These are phyloP conservation scores for Phalangium opilio DNA, from an alignment of 2,888 invertebrate species.

Conservation along the genomic window DNA sequence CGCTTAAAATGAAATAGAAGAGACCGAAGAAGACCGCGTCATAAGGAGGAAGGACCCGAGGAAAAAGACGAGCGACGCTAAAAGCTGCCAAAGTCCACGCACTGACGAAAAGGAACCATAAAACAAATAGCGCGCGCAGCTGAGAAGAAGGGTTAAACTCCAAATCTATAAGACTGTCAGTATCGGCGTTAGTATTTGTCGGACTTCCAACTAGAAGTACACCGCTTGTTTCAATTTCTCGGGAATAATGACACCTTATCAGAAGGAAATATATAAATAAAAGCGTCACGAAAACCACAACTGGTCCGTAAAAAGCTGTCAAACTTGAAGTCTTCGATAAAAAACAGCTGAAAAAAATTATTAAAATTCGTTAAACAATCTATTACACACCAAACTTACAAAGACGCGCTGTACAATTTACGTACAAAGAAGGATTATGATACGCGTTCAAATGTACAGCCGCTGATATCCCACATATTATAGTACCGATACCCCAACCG, in stretches of 20 bases:
- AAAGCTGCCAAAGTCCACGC: constrained; percentile 63
- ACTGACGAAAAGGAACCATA: constrained; percentile 52
- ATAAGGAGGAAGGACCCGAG: constrained; percentile 43
- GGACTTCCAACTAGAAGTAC: constrained; percentile 66
- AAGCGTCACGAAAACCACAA: constrained; percentile 54
- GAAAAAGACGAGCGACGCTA: constrained; percentile 48
- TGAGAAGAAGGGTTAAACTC: constrained; percentile 71
- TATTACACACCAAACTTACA: too few species aligned
- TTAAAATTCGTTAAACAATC: not conserved
- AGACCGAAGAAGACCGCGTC: constrained; percentile 58
- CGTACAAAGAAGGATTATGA: constrained; percentile 51
- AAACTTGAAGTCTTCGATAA: constrained; percentile 63
- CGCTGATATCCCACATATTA: constrained; percentile 79
- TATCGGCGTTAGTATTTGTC: constrained; percentile 50
- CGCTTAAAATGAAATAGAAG: constrained; percentile 53
- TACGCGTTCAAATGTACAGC: constrained; percentile 79
- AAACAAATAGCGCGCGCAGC: constrained; percentile 61
- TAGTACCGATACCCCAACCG: constrained; percentile 78
- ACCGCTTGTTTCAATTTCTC: constrained; percentile 43
- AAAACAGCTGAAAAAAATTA: constrained; percentile 44
- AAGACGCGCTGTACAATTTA: constrained; percentile 6
- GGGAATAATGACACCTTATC: constrained; percentile 53
- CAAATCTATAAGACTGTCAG: constrained; percentile 53
- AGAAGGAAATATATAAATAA: constrained; percentile 55
- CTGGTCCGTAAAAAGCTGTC: constrained; percentile 68